These are phyloP conservation scores for Python bivittatus DNA, from an alignment of 2,113 vertebrate genomes.

Conservation along the genomic window DNA sequence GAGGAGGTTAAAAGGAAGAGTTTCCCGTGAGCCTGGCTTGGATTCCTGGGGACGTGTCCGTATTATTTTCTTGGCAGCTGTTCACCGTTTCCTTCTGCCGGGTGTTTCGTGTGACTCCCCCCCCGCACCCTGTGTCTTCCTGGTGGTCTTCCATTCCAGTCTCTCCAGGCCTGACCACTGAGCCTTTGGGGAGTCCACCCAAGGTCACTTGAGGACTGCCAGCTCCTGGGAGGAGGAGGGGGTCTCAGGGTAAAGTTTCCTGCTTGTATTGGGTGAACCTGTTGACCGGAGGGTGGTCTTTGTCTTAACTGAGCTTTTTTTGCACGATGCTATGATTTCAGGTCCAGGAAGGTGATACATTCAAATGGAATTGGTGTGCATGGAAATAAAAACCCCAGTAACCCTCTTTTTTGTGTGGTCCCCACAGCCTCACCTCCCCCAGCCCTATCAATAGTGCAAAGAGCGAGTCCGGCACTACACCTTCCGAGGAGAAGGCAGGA, in stretches of 20 bases:
- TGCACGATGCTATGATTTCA: neutral
- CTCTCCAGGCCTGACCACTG: too few relatives aligned
- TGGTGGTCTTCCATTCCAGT: too few relatives aligned
- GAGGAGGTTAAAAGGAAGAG: too few relatives aligned
- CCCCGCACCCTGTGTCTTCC: too few relatives aligned
- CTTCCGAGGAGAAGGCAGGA: constrained; percentile 77
- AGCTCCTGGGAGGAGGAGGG: neutral
- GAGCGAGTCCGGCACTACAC: constrained; percentile 73
- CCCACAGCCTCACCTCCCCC: constrained; percentile 80
- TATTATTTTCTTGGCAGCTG: too few relatives aligned
- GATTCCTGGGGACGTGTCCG: too few relatives aligned
- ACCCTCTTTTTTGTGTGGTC: neutral
- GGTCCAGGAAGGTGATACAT: neutral
- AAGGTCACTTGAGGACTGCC: neutral
- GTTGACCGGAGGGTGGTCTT: neutral
- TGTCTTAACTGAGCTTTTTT: neutral
- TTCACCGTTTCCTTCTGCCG: too few relatives aligned
- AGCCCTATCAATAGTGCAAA: constrained; percentile 84
- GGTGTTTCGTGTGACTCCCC: too few relatives aligned
- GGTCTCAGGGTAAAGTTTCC: neutral
- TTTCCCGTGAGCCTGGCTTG: too few relatives aligned
- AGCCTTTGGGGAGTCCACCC: neutral
- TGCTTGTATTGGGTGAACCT: neutral
- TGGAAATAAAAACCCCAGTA: too few relatives aligned
- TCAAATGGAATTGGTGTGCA: neutral